Percentiles rank a stretch among this genome's conserved stretches.
phyloP scores from a whole-genome alignment of 2,797 vertebrate genomes.

The Morelia viridis region DNA sequence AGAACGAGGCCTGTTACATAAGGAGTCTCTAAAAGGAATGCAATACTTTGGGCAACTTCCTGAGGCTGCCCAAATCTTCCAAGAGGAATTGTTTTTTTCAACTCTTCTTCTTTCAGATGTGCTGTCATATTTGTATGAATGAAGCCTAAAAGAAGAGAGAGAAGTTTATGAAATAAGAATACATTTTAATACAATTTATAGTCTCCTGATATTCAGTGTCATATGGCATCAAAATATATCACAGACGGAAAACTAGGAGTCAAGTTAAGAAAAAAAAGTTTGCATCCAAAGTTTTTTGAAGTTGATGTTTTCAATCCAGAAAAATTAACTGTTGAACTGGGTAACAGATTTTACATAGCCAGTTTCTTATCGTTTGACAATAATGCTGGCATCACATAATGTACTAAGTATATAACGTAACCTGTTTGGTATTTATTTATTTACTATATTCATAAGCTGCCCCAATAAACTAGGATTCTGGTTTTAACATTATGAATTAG shows the following conservation, averaged over 20 bases:
- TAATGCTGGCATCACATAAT: no score
- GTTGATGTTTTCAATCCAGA: not conserved
- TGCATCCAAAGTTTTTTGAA: not conserved
- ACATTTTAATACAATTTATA: not conserved
- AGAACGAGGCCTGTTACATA: slow-evolving; percentile 91
- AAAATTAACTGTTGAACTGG: not conserved
- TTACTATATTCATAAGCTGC: no score
- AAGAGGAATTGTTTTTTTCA: slow-evolving; percentile 77
- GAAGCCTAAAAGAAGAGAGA: slow-evolving; percentile 77
- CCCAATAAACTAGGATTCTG: no score
- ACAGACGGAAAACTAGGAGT: not conserved
- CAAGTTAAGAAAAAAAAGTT: not conserved
- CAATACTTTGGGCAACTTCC: slow-evolving; percentile 84
- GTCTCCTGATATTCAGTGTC: not conserved
- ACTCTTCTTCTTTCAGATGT: slow-evolving; percentile 77
- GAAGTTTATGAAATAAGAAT: slow-evolving; percentile 24
- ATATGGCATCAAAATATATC: not conserved
- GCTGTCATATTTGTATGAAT: slow-evolving; percentile 91
- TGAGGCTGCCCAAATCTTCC: slow-evolving; percentile 85
- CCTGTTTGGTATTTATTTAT: no score
- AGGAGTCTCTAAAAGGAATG: slow-evolving; percentile 86
- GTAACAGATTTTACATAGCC: not conserved
- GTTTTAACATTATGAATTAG: no score
- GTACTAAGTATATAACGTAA: no score
- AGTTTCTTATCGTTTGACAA: no score